Conservation (phyloP, 1,140 invertebrate genomes). For the Pogonognathellus flavescens region DNA sequence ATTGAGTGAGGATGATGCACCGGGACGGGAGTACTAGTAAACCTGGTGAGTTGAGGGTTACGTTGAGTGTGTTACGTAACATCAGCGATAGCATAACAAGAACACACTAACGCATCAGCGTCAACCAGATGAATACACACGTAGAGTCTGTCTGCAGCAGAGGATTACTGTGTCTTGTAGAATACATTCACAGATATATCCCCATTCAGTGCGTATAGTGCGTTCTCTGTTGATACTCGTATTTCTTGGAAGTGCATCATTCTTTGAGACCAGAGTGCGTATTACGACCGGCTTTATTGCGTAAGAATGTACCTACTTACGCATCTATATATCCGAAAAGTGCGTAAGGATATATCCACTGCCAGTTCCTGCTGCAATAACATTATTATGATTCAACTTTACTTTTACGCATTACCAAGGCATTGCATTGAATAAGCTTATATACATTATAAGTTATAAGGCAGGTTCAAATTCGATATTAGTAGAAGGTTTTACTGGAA, state of each 20-base stretch:
- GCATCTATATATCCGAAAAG: too few species aligned
- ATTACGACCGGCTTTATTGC: neutral
- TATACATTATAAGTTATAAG: too few species aligned
- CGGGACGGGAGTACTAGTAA: neutral
- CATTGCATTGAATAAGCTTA: too few species aligned
- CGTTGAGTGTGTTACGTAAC: conserved; percentile 35
- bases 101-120: neutral
- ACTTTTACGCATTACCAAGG: too few species aligned
- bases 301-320: conserved; percentile 2
- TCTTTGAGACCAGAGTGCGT: conserved; percentile 1
- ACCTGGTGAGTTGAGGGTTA: conserved; percentile 37
- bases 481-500: too few species aligned
- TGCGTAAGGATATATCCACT: too few species aligned
- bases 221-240: neutral
- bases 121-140: neutral
- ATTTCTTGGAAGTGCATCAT: conserved; percentile 47
- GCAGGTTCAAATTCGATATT: too few species aligned
- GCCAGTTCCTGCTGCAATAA: too few species aligned
- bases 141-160: neutral
- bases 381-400: too few species aligned
- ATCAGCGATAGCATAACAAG: conserved; percentile 1
- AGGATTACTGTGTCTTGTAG: neutral
- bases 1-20: conserved; percentile 2
- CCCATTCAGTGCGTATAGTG: neutral
- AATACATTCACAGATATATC: neutral